Conservation (phyloP, 2,797 vertebrate genomes). For the Brotula barbata region DNA sequence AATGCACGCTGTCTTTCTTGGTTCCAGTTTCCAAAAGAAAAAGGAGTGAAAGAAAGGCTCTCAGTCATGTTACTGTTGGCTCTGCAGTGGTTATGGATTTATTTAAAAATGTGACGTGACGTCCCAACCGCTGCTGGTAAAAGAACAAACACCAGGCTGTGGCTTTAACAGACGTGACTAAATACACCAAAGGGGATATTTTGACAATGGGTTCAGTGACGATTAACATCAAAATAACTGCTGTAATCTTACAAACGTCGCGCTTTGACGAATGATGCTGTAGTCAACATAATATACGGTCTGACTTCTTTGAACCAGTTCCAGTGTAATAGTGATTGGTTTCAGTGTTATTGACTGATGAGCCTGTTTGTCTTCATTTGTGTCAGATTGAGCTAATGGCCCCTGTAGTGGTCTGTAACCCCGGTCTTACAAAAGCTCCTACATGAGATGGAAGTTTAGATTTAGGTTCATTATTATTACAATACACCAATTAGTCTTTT, state of each 20-base stretch:
- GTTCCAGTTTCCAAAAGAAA: slow-evolving; percentile 62
- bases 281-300: slow-evolving; percentile 23
- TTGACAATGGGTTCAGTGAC: slow-evolving; percentile 10
- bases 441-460: slow-evolving; percentile 12
- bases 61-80: slow-evolving; percentile 56
- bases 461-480: slow-evolving; percentile 1
- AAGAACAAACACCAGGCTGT: slow-evolving; percentile 20
- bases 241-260: slow-evolving; percentile 7
- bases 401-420: slow-evolving; percentile 51
- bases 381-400: slow-evolving; percentile 65
- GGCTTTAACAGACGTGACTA: neutral
- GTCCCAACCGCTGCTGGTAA: slow-evolving; percentile 35
- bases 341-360: slow-evolving; percentile 63
- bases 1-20: slow-evolving; percentile 59
- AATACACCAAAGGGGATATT: slow-evolving; percentile 25
- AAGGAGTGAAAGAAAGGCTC: slow-evolving; percentile 60
- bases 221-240: slow-evolving; percentile 28
- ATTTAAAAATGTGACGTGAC: slow-evolving; percentile 52
- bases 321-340: slow-evolving; percentile 45
- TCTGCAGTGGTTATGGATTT: slow-evolving; percentile 20
- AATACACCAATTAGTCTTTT: neutral
- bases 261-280: slow-evolving; percentile 8
- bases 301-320: slow-evolving; percentile 37
- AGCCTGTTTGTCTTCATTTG: slow-evolving; percentile 62
- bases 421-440: slow-evolving; percentile 24